Evolutionary conservation across 2,797 vertebrate species (phyloP), one percentile per base, ranked within the genome.

Genomic region (Emys orbicularis): DNA sequence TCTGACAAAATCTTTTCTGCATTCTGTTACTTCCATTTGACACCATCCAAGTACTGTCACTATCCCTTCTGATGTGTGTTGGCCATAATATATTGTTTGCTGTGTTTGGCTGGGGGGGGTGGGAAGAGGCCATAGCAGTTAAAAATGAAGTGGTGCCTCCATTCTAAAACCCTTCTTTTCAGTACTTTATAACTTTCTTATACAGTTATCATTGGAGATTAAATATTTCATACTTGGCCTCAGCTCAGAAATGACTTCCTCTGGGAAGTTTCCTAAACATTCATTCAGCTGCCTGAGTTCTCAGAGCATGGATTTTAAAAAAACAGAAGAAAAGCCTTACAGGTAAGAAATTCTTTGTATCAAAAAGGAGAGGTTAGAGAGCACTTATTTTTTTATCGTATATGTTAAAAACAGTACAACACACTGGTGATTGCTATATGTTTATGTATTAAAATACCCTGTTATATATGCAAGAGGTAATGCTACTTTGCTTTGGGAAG

Each of bases 1-100:
- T 97, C 96, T 94, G 94, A 96, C 95, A 92, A 82, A 92, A 97
- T 91, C 95, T 96, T 97, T 96, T 94, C 96, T 95, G 96, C 96
- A 91, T 97, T 95, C 97, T 96, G 95, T 95, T 87, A 94, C 95
- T 96, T 96, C 97, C 95, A 96, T 96, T 85, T 96, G 95, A 94
- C 96, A 92, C 96, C 81, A 49, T 81, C 65, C 92, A 96, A 90
- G 91, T 94, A 16, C 95, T 95, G 95, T 96, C 95, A 96, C 96
- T 96, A 96, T 93, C 86, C 86, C 83, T 53, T 7, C 94, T 95
- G 95, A 97, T 97, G 95, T 96, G 95, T 96, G 90, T 89, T 83
- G 80, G 88, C 61, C 3, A 23, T 0, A 0, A 79, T 52, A 79
- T 59, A 88, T 96, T 96, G 90, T 96, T 93, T 92, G 0, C 56